These are phyloP conservation scores for Thumatha senex DNA, from an alignment of 2,888 invertebrate species.

Conservation along the genomic window DNA sequence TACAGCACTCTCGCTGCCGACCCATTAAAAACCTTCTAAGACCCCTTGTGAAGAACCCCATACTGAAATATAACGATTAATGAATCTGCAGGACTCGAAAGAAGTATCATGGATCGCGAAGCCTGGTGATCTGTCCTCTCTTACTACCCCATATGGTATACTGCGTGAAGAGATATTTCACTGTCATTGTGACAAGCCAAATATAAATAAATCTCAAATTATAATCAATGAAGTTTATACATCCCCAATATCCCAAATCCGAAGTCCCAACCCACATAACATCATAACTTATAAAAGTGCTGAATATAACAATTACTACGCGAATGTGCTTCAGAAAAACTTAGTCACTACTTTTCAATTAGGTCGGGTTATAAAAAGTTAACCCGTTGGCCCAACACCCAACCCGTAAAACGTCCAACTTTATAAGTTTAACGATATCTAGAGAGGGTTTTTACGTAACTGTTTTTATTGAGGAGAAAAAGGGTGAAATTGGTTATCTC, in stretches of 20 bases:
- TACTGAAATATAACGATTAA: too few relatives aligned
- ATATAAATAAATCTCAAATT: neutral
- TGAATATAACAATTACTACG: constrained; percentile 31
- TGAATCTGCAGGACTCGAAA: too few relatives aligned
- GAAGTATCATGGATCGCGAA: too few relatives aligned
- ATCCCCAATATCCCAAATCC: neutral
- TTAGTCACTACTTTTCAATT: constrained; percentile 47
- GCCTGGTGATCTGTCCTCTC: too few relatives aligned
- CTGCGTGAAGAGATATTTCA: too few relatives aligned
- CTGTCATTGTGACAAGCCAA: neutral
- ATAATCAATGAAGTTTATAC: neutral
- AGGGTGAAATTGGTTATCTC: neutral
- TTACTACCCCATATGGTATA: too few relatives aligned
- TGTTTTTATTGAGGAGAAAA: constrained; percentile 21
- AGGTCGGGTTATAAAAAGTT: constrained; percentile 45
- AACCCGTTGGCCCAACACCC: constrained; percentile 30
- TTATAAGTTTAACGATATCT: constrained; percentile 29
- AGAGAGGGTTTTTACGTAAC: constrained; percentile 22
- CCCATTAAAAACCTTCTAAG: too few relatives aligned
- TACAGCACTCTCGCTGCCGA: too few relatives aligned
- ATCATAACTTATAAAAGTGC: constrained; percentile 18
- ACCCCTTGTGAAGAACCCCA: too few relatives aligned
- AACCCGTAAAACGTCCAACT: constrained; percentile 37
- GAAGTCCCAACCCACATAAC: constrained; percentile 6
- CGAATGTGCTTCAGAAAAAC: constrained; percentile 20